Base-by-base conservation (phyloP, 2,797 vertebrate species). In the Cossypha dichroa region DNA sequence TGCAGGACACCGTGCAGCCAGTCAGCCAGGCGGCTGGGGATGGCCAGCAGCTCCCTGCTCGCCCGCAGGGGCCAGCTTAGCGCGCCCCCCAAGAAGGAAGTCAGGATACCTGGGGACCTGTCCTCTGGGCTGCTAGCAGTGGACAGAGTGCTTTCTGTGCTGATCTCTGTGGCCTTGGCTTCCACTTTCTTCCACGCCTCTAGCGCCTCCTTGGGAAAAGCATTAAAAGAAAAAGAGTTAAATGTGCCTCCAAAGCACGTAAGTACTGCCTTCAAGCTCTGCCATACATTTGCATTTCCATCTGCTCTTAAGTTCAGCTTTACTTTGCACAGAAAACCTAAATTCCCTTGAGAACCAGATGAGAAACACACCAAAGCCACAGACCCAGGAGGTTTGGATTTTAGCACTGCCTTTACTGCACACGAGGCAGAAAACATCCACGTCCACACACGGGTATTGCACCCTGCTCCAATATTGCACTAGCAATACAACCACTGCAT, bases 31-130 rank as follows among this genome's bases (percentile, higher is more conserved):
- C 97, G 98, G 89, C 97, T 93, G 75, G 99, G 99, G 88, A 98
- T 93, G 75, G 97, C 98, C 96, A 98, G 98, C 98, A 99, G 98
- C 66, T 98, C 97, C 91, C 98, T 98, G 5, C 97, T 98, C 98
- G 98, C 98, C 93, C 98, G 97, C 97, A 99, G 97, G 46, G 99
- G 98, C 98, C 99, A 98, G 97, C 98, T 97, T 98, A 99, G 98
- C 75, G 67, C 91, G 97, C 97, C 99, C 98, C 98, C 97, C 95
- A 99, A 96, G 97, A 98, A 98, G 74, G 98, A 99, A 97, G 98
- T 94, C 98, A 98, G 97, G 98, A 98, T 99, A 99, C 99, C 99
- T 99, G 99, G 97, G 96, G 99, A 97, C 90, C 90, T 97, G 97
- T 97, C 98, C 95, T 97, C 98, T 83, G 95, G 97, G 20, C 96